These are phyloP conservation scores for Aspidiotus destructor DNA, from an alignment of 2,888 invertebrate genomes.

Conservation along the genomic window DNA sequence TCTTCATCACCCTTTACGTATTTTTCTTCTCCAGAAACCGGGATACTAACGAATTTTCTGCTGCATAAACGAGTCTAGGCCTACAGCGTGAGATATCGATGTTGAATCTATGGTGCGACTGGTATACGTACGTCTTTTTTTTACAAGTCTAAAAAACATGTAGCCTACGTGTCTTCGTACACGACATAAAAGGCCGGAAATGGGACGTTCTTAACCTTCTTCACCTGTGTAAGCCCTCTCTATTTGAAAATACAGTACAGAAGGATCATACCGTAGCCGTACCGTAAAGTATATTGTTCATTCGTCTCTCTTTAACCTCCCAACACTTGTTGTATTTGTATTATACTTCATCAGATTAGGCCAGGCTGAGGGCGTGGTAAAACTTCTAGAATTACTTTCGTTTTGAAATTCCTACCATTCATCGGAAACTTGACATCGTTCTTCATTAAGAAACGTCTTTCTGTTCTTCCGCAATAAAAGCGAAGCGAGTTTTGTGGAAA, in stretches of 20 bases:
- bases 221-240: slow-evolving; percentile 12
- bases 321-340: slow-evolving; percentile 18
- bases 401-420: slow-evolving; percentile 24
- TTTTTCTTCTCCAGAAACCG: no score
- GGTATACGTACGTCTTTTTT: no score
- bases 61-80: no score
- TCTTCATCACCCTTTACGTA: no score
- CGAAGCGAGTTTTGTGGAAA: no score
- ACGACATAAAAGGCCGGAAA: slow-evolving; percentile 25
- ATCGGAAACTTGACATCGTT: not conserved
- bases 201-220: slow-evolving; percentile 20
- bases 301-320: not conserved
- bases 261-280: slow-evolving; percentile 22
- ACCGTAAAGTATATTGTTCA: not conserved
- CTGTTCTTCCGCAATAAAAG: no score
- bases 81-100: no score
- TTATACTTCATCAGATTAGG: slow-evolving; percentile 19
- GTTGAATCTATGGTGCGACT: no score
- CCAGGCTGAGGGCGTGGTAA: slow-evolving; percentile 21
- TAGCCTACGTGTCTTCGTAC: no score
- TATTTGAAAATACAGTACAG: slow-evolving; percentile 3
- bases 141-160: no score
- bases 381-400: slow-evolving; percentile 28
- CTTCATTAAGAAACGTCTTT: not conserved
- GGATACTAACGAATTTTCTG: no score